Conservation (phyloP, 2,113 vertebrate genomes). For the Austrofundulus limnaeus region DNA sequence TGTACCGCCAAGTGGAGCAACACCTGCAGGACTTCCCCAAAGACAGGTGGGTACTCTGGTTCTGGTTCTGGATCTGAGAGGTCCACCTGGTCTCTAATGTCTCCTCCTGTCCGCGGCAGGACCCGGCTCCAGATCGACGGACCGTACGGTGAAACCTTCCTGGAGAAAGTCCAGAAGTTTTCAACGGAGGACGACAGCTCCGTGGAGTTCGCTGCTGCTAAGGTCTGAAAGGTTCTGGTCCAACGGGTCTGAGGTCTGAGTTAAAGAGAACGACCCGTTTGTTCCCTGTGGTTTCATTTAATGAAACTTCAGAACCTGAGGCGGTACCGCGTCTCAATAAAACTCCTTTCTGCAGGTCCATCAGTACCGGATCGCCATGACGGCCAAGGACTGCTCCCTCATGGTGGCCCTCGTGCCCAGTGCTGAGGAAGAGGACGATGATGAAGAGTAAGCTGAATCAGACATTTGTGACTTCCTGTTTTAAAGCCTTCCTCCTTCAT, state of each 20-base stretch:
- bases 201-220: conserved; percentile 86
- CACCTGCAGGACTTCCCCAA: conserved; percentile 92
- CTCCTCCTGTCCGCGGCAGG: conserved; percentile 63
- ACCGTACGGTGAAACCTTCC: conserved; percentile 89
- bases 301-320: too few relatives aligned
- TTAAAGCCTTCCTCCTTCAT: neutral
- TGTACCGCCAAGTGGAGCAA: conserved; percentile 89
- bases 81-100: neutral
- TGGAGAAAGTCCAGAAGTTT: conserved; percentile 89
- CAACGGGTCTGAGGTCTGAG: too few relatives aligned
- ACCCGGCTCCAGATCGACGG: conserved; percentile 89
- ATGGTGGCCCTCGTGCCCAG: conserved; percentile 91
- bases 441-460: conserved; percentile 80
- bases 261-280: too few relatives aligned
- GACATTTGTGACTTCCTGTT: neutral
- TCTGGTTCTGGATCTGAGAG: too few relatives aligned
- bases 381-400: conserved; percentile 96
- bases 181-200: conserved; percentile 89
- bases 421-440: conserved; percentile 84
- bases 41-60: conserved; percentile 80
- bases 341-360: conserved; percentile 81
- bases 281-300: too few relatives aligned
- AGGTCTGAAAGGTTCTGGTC: conserved; percentile 75
- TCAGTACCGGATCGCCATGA: conserved; percentile 96
- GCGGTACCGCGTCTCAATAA: too few relatives aligned